phyloP scores from a whole-genome alignment of 2,888 invertebrate genomes.

The Oeneis ivallda region DNA sequence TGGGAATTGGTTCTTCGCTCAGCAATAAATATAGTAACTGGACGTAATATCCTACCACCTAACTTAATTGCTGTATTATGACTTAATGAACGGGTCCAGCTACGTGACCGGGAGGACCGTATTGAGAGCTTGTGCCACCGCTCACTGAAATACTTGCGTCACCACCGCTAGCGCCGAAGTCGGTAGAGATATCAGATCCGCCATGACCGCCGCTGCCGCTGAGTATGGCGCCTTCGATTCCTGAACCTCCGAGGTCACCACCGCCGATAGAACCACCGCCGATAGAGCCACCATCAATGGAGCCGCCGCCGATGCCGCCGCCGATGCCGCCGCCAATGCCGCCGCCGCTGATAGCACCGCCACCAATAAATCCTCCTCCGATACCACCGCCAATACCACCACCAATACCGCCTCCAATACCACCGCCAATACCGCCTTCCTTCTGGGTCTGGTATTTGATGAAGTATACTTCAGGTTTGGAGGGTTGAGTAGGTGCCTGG shows the following conservation, averaged over 20 bases:
- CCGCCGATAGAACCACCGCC: constrained; percentile 54
- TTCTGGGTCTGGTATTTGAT: constrained; percentile 90
- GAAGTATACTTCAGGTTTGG: constrained; percentile 95
- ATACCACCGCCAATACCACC: constrained; percentile 34
- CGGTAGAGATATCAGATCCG: constrained; percentile 57
- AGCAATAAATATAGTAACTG: constrained; percentile 60
- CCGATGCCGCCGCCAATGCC: constrained; percentile 55
- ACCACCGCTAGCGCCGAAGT: constrained; percentile 61
- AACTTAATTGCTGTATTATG: constrained; percentile 38
- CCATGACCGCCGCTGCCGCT: constrained; percentile 56
- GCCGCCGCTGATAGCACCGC: constrained; percentile 53
- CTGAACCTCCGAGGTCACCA: constrained; percentile 52
- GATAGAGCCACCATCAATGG: constrained; percentile 54
- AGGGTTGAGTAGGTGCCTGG: constrained; percentile 89
- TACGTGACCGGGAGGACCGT: constrained; percentile 78
- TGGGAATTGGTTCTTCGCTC: constrained; percentile 43
- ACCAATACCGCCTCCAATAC: constrained; percentile 32
- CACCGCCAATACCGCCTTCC: constrained; percentile 64
- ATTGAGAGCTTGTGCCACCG: constrained; percentile 73
- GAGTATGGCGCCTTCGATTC: constrained; percentile 47
- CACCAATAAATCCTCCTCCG: constrained; percentile 41
- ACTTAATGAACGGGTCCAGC: constrained; percentile 76
- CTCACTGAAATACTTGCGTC: constrained; percentile 51
- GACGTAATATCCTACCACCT: constrained; percentile 58
- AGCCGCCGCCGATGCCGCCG: constrained; percentile 60